A percentile compares a stretch with the other conserved stretches of the same genome.
phyloP scores from a whole-genome alignment of 2,113 vertebrate genomes.

The Bothrops jararaca region DNA sequence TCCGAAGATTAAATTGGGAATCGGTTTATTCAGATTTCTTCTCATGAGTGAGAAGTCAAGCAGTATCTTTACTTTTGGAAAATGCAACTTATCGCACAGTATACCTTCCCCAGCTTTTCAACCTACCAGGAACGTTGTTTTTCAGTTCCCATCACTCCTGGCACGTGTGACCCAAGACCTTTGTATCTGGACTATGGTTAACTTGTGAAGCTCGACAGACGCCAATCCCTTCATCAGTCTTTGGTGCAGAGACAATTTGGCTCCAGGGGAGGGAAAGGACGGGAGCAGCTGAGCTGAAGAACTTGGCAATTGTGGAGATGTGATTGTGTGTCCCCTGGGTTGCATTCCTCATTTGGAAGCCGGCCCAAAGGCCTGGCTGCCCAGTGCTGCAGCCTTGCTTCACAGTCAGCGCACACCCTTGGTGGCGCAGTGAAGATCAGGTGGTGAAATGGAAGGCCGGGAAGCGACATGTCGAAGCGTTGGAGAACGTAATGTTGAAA shows the following conservation, averaged over 20 bases:
- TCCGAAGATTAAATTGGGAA: background rate
- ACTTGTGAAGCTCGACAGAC: no score
- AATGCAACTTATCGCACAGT: background rate
- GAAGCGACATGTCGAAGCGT: background rate
- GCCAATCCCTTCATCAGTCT: background rate
- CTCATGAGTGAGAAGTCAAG: background rate
- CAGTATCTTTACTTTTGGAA: background rate
- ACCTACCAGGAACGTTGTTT: background rate
- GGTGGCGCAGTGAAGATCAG: background rate
- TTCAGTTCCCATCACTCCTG: background rate
- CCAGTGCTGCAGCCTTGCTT: background rate
- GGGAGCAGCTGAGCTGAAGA: background rate
- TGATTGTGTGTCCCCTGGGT: no score
- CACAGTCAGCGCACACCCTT: background rate
- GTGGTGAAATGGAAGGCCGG: background rate
- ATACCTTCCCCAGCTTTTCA: background rate
- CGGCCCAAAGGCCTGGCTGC: accelerated
- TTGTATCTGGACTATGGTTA: background rate
- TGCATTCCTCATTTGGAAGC: background rate
- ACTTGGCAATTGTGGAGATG: no score
- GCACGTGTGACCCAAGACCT: background rate
- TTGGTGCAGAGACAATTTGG: background rate
- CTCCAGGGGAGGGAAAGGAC: no score
- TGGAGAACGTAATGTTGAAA: constrained; percentile 26
- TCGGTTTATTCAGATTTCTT: background rate